Evolutionary conservation across 2,888 invertebrate genomes (phyloP).

Genomic region (Theodoxus fluviatilis): DNA sequence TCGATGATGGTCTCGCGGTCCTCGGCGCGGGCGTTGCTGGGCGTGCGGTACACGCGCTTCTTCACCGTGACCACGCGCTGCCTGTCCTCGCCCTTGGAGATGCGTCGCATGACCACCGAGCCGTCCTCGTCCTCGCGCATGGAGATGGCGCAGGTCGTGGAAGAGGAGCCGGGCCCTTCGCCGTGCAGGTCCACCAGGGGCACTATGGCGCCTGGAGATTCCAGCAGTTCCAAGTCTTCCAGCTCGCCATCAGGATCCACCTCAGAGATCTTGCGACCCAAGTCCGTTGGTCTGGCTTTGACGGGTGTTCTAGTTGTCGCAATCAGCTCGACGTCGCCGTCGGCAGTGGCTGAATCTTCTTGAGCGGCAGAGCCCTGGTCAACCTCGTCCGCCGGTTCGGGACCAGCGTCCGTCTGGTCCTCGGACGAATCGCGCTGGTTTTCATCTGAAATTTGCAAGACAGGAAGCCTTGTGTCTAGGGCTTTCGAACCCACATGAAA

Average conservation of each 20-base stretch:
- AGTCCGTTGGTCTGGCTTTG: constrained; percentile 32
- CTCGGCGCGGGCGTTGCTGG: constrained; percentile 46
- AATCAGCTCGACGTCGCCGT: too few species aligned
- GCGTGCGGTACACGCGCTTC: constrained; percentile 44
- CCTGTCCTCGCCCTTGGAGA: constrained; percentile 40
- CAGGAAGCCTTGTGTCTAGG: too few species aligned
- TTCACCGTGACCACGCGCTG: constrained; percentile 46
- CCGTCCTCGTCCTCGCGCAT: constrained; percentile 50
- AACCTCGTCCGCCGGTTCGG: too few species aligned
- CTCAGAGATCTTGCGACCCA: constrained; percentile 42
- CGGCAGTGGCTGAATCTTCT: too few species aligned
- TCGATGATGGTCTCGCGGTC: constrained; percentile 50
- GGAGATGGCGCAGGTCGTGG: constrained; percentile 38
- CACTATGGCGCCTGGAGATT: constrained; percentile 47
- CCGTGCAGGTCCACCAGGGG: constrained; percentile 36
- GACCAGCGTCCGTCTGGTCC: too few species aligned
- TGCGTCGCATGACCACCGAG: constrained; percentile 45
- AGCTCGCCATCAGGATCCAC: constrained; percentile 40
- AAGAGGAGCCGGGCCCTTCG: too few species aligned
- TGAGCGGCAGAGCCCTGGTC: too few species aligned
- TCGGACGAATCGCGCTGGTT: too few species aligned
- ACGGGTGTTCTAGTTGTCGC: constrained; percentile 39
- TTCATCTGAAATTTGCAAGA: too few species aligned
- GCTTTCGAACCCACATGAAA: too few species aligned
- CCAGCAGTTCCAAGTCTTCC: constrained; percentile 43